These are phyloP conservation scores for Ceyx erithaca DNA, from an alignment of 2,797 vertebrate genomes.

Conservation along the genomic window DNA sequence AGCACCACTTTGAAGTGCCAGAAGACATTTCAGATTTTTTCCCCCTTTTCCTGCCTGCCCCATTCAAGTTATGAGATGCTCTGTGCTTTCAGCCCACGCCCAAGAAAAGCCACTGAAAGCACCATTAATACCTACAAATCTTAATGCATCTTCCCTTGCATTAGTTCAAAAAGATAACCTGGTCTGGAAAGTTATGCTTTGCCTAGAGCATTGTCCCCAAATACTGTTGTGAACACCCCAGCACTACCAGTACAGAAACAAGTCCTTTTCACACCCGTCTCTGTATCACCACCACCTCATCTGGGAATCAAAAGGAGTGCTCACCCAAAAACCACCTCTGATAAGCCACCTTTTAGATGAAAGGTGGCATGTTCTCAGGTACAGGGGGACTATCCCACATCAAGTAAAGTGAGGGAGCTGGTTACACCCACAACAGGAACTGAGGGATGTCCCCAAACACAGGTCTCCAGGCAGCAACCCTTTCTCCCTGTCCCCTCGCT, in stretches of 20 bases:
- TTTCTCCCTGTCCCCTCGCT: no score
- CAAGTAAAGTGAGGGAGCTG: accelerated
- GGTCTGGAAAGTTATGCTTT: neutral
- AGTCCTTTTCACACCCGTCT: neutral
- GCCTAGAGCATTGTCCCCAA: neutral
- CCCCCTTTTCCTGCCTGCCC: neutral
- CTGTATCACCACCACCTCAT: accelerated
- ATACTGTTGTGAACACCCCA: neutral
- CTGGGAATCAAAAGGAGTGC: neutral
- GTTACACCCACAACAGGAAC: neutral
- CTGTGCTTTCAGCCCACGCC: neutral
- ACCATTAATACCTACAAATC: neutral
- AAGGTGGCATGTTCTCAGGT: accelerated
- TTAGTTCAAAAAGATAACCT: neutral
- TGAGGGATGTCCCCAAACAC: neutral
- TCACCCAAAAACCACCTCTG: neutral
- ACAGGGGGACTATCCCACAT: accelerated
- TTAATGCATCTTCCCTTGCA: neutral
- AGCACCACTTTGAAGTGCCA: neutral
- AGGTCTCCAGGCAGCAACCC: neutral
- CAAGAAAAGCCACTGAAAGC: neutral
- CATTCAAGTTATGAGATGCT: neutral
- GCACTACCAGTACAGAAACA: neutral
- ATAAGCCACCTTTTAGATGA: accelerated
- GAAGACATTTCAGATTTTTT: neutral